These are phyloP conservation scores for Nothobranchius furzeri DNA, from an alignment of 2,113 vertebrate genomes.

Conservation along the genomic window DNA sequence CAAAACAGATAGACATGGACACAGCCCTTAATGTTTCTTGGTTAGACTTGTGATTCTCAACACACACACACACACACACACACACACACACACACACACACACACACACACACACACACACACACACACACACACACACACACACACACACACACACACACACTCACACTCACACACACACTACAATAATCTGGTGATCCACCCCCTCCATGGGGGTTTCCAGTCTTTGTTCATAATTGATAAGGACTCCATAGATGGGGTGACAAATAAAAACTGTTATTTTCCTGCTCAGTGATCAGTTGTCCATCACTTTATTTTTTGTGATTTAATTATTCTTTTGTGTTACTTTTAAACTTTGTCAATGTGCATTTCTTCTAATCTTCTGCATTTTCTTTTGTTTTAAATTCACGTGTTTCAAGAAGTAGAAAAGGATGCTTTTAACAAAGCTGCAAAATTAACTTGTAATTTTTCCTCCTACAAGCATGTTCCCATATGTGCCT, in stretches of 20 bases:
- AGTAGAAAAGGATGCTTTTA: no score
- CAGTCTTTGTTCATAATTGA: constrained; percentile 60
- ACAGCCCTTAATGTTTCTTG: constrained; percentile 14
- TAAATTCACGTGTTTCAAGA: no score
- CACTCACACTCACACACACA: constrained; percentile 31
- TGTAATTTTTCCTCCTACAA: no score
- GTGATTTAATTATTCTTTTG: background rate
- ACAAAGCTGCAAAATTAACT: no score
- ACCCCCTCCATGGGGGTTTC: constrained; percentile 35
- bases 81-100: constrained; percentile 30
- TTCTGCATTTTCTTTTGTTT: no score
- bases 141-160: constrained; percentile 27
- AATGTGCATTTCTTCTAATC: background rate
- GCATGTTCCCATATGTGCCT: no score
- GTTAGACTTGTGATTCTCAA: no score
- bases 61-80: constrained; percentile 25
- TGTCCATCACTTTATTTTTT: background rate
- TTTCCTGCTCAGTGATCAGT: background rate
- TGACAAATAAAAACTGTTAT: no score
- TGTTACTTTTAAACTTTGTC: background rate
- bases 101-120: constrained; percentile 29
- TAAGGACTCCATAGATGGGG: constrained; percentile 19
- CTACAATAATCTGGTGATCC: constrained; percentile 46
- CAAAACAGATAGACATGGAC: constrained; percentile 9
- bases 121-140: constrained; percentile 26